These are phyloP conservation scores for Eospalax fontanierii DNA, from an alignment of 2,797 vertebrate species.

Conservation along the genomic window DNA sequence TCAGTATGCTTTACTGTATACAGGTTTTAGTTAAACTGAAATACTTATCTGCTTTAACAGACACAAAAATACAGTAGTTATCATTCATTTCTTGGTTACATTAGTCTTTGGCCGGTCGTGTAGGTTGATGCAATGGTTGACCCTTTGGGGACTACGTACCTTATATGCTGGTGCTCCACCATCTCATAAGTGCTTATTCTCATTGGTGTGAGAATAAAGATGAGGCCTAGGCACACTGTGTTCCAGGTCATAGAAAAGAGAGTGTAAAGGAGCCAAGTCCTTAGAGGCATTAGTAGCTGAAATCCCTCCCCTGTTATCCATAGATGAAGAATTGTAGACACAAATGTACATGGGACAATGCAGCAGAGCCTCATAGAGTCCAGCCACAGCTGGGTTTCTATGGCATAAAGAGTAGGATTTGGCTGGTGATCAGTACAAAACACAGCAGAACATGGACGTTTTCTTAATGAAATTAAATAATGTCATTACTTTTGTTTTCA, in stretches of 20 bases:
- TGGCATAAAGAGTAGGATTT: neutral
- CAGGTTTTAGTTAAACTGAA: neutral
- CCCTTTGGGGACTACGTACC: rapidly evolving
- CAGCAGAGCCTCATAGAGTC: neutral
- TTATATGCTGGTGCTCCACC: neutral
- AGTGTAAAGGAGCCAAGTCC: neutral
- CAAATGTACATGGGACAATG: neutral
- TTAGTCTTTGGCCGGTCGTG: neutral
- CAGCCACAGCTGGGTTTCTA: neutral
- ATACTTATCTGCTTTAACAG: neutral
- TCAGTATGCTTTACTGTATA: neutral
- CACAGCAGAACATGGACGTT: neutral
- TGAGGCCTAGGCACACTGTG: neutral
- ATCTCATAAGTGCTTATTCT: neutral
- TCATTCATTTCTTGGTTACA: neutral
- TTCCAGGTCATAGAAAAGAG: neutral
- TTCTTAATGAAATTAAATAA: conserved; percentile 28
- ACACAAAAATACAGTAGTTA: neutral
- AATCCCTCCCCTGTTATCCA: neutral
- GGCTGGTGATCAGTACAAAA: neutral
- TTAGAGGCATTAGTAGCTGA: neutral
- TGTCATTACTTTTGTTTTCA: neutral
- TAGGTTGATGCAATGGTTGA: neutral
- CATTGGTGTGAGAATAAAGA: neutral
- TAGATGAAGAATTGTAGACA: neutral